These are phyloP conservation scores for Hermetia illucens DNA, from an alignment of 1,140 invertebrate species.

Conservation along the genomic window DNA sequence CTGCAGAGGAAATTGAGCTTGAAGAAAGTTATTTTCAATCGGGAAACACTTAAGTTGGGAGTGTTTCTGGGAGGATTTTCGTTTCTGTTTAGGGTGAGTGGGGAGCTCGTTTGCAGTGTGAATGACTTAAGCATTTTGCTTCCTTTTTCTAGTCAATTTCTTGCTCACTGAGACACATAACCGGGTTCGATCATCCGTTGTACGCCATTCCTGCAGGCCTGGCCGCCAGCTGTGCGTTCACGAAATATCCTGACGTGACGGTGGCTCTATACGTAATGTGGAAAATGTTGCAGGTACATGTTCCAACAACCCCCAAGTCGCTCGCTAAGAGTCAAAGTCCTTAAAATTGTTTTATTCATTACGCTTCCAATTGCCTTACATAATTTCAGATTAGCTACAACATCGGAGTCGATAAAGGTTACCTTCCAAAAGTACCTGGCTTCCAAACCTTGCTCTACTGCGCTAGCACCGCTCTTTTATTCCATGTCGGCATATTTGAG, in stretches of 20 bases:
- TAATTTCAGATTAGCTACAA: slow-evolving; percentile 41
- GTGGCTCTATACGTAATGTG: slow-evolving; percentile 55
- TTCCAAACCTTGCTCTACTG: slow-evolving; percentile 58
- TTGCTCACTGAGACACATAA: slow-evolving; percentile 39
- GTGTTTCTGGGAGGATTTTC: slow-evolving; percentile 48
- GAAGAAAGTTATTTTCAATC: slow-evolving; percentile 36
- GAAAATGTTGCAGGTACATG: slow-evolving; percentile 50
- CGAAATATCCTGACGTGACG: slow-evolving; percentile 49
- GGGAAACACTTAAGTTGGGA: slow-evolving; percentile 41
- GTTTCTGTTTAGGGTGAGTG: slow-evolving; percentile 43
- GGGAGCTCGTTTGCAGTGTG: neutral
- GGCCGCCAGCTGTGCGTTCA: slow-evolving; percentile 44
- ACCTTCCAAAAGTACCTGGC: slow-evolving; percentile 43
- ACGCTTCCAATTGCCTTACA: slow-evolving; percentile 7
- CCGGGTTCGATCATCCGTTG: slow-evolving; percentile 38
- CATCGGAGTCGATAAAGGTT: slow-evolving; percentile 37
- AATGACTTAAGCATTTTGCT: slow-evolving; percentile 4
- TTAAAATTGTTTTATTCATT: no score
- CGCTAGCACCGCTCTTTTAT: slow-evolving; percentile 61
- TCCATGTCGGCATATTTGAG: slow-evolving; percentile 67
- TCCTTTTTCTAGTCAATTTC: slow-evolving; percentile 37
- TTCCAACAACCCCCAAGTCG: no score
- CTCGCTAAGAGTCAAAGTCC: no score
- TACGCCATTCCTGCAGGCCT: slow-evolving; percentile 48
- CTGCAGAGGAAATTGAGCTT: slow-evolving; percentile 34